A percentile compares a stretch with the other conserved stretches of the same genome.
Evolutionary conservation across 2,113 vertebrate species (phyloP).

Genomic region (Oplegnathus fasciatus): DNA sequence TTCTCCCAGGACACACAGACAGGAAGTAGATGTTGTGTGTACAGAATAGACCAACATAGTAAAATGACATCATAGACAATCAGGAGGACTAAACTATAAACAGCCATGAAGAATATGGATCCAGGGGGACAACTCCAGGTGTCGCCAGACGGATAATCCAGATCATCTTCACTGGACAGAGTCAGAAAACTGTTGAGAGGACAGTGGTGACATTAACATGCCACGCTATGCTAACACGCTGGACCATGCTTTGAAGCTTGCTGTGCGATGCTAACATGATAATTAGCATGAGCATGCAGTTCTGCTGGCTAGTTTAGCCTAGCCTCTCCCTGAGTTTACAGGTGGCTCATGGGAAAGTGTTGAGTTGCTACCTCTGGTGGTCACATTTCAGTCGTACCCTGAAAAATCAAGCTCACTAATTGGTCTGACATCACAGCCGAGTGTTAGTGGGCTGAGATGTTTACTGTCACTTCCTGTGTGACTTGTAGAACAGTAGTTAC

Average conservation of each 20-base stretch:
- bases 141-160: no score
- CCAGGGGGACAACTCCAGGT: no score
- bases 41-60: no score
- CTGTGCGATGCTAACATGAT: constrained; percentile 16
- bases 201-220: constrained; percentile 10
- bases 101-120: no score
- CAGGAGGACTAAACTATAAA: no score
- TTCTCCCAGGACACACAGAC: no score
- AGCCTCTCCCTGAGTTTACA: background rate
- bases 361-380: background rate
- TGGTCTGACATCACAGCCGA: background rate
- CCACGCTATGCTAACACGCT: constrained; percentile 14
- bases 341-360: background rate
- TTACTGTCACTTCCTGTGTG: background rate
- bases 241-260: background rate
- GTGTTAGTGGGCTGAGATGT: background rate
- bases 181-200: background rate
- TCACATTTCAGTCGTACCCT: background rate
- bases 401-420: background rate
- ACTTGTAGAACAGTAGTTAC: no score
- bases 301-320: background rate
- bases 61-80: no score
- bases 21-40: no score
- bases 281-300: constrained; percentile 9
- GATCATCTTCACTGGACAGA: no score